Evolutionary conservation across 1,140 invertebrate genomes (phyloP), one percentile per base, ranked within the genome.

Genomic region (Aethina tumida): DNA sequence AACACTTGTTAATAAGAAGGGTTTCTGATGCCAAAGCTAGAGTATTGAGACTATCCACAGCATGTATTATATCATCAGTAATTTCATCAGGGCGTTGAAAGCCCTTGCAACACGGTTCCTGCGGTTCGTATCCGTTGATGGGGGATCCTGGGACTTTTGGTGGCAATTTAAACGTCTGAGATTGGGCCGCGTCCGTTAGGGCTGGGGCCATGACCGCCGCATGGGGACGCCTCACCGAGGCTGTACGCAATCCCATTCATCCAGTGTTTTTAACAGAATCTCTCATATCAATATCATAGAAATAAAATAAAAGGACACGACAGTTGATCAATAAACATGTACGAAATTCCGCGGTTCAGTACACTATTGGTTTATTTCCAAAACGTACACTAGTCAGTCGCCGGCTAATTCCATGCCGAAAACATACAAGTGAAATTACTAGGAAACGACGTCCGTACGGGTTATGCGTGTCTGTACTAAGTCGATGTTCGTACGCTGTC

Each of bases 181-280:
- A 64, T 65, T 71, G 73, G 51, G 66, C 69, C 46, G 68, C 59
- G 68, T 79, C 74, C 58, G 75, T 79, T 65, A 79, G 66, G 67
- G 76, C 77, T 65, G 77, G 77, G 65, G 77, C 77, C 77, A 80
- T 80, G 67, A 73, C 75, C 74, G 68, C 69, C 68, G 66, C 71
- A 63, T 70, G 62, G 67, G 69, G 66, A 63, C 68, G 70, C 69
- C 69, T 62, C 63, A 64, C 64, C 57, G 62, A 65, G 60, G 60
- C 62, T 43, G 60, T 62, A 58, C 68, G 69, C 63, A 71, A 64
- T 71, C 69, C 69, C 70, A 73, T 73, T 72, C 70, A 70, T 70
- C 66, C 66, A 70, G 68, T 58, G 59, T 58, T 64, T 45, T 35
- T 28, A 34, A 20, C 36, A 22, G 31, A 42, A 35, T 43, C 25